Conservation (phyloP, 2,888 invertebrate genomes). For the Chymomyza procnemis region DNA sequence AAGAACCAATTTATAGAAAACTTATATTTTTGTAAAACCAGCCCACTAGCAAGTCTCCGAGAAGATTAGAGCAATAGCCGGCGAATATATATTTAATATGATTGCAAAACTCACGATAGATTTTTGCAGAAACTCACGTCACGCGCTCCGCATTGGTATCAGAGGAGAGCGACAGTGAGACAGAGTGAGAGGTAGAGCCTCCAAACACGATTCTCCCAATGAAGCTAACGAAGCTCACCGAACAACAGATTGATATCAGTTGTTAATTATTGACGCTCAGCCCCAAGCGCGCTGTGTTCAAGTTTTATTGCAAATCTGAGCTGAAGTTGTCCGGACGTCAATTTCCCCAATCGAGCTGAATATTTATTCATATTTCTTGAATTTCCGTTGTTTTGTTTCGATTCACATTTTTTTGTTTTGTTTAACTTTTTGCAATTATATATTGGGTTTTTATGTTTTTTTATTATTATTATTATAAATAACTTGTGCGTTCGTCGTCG, state of each 20-base stretch:
- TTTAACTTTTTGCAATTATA: no score
- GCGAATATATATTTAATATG: no score
- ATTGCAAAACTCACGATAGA: no score
- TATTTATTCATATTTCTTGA: not conserved
- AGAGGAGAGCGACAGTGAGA: no score
- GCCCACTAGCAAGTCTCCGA: no score
- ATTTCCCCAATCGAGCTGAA: not conserved
- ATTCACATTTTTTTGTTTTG: not conserved
- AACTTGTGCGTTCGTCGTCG: not conserved
- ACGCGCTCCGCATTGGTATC: no score
- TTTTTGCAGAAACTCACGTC: no score
- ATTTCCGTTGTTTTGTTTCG: not conserved
- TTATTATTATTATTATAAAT: not conserved
- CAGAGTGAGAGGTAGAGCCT: no score
- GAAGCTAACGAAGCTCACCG: not conserved
- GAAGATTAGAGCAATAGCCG: no score
- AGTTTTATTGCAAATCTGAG: not conserved
- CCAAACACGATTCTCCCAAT: not conserved
- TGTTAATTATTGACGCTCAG: not conserved
- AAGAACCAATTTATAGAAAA: no score
- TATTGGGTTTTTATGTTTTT: not conserved
- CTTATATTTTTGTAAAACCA: no score
- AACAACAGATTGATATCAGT: not conserved
- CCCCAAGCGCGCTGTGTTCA: not conserved
- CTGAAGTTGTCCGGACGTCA: not conserved